These are phyloP conservation scores for Mormyrops attenuatus DNA, from an alignment of 2,797 vertebrate genomes.

Conservation along the genomic window DNA sequence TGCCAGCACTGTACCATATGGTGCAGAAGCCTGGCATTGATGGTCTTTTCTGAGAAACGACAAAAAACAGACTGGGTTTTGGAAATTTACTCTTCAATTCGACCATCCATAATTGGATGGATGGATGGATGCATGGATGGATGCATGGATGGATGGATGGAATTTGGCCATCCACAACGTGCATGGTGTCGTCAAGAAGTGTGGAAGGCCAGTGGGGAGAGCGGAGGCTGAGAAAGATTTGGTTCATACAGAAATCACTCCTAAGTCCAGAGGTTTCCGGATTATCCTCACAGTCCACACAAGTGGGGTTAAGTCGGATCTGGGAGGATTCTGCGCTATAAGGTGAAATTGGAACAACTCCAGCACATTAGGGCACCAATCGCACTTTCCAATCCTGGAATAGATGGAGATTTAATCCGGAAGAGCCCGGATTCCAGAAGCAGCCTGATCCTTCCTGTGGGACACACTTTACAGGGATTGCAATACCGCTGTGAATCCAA, in stretches of 20 bases:
- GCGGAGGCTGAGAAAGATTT: neutral
- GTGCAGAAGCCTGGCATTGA: neutral
- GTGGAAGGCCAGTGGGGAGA: neutral
- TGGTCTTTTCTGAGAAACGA: neutral
- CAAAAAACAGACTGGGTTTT: neutral
- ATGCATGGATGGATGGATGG: neutral
- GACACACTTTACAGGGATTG: neutral
- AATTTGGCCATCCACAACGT: neutral
- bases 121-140: neutral
- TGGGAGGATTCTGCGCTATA: neutral
- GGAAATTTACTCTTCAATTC: neutral
- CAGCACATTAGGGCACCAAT: neutral
- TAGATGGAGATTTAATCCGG: neutral
- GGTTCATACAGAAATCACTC: neutral
- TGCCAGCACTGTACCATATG: neutral
- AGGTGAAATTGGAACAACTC: neutral
- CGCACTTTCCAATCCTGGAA: neutral
- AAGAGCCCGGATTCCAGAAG: neutral
- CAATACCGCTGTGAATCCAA: neutral
- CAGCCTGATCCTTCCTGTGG: neutral
- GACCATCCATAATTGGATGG: neutral
- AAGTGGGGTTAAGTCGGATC: neutral
- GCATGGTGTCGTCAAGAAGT: neutral
- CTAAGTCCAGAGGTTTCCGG: neutral
- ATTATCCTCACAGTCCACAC: neutral